Conservation (phyloP, 2,888 invertebrate species). For the Ophioninae sp. region DNA sequence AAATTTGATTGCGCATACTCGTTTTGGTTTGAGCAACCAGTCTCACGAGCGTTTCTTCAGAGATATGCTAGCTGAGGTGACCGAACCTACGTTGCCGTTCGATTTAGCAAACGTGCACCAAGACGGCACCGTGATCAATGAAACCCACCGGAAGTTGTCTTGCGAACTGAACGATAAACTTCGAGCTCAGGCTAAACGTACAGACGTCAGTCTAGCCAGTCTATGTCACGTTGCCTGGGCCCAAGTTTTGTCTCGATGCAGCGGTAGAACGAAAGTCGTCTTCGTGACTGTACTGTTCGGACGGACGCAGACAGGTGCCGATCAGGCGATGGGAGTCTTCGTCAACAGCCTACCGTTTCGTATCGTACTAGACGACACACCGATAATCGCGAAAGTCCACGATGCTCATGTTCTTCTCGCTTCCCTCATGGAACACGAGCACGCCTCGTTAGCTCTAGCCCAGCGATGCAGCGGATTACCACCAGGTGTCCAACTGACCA, state of each 20-base stretch:
- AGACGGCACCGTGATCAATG: neutral
- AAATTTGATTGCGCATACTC: constrained; percentile 17
- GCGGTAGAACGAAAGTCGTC: neutral
- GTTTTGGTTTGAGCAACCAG: neutral
- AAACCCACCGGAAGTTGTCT: constrained; percentile 6
- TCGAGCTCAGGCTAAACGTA: neutral
- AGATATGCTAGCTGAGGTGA: constrained; percentile 5
- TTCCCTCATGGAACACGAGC: constrained; percentile 12
- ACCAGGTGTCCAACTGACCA: neutral
- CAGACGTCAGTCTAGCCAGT: constrained; percentile 15
- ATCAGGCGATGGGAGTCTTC: constrained; percentile 20
- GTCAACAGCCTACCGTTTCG: constrained; percentile 18
- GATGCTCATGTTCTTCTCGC: constrained; percentile 1
- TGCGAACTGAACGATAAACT: neutral
- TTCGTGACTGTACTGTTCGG: constrained; percentile 21
- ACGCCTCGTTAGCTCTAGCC: constrained; percentile 6
- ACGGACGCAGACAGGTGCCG: neutral
- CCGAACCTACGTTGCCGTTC: constrained; percentile 15
- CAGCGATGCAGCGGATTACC: constrained; percentile 19
- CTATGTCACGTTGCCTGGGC: constrained; percentile 24
- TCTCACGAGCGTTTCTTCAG: constrained; percentile 11
- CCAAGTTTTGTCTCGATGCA: constrained; percentile 5
- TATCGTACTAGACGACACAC: neutral
- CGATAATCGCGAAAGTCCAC: neutral
- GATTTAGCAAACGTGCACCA: neutral